Conservation (phyloP, 2,888 invertebrate genomes). For the Drosophila mulleri region DNA sequence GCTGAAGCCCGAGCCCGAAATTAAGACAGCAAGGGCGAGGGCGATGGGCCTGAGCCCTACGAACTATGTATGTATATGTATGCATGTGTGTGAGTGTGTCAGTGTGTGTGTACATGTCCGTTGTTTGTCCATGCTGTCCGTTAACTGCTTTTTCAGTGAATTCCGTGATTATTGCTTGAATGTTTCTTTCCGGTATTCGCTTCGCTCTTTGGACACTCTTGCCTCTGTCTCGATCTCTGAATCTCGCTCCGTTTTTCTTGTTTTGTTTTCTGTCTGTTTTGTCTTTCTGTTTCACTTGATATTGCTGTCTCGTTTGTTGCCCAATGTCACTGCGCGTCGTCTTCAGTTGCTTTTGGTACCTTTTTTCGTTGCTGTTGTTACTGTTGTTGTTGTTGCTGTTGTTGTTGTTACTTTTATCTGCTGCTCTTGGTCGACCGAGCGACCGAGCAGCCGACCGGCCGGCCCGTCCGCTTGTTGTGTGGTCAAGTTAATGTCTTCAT, state of each 20-base stretch:
- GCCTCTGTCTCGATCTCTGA: conserved; percentile 31
- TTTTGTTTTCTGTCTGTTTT: conserved; percentile 12
- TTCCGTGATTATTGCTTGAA: conserved; percentile 83
- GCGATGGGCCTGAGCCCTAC: conserved; percentile 14
- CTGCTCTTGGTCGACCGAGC: conserved; percentile 39
- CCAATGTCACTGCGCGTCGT: conserved; percentile 60
- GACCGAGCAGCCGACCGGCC: conserved; percentile 16
- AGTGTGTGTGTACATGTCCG: conserved; percentile 22
- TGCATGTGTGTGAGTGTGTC: neutral
- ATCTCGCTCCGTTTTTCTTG: conserved; percentile 7
- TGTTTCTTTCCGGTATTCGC: conserved; percentile 82
- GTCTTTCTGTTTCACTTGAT: conserved; percentile 20
- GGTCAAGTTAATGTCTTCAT: conserved; percentile 83
- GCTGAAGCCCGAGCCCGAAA: conserved; percentile 32
- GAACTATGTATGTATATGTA: conserved; percentile 21
- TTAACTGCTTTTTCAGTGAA: conserved; percentile 82
- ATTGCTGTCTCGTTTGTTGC: conserved; percentile 37
- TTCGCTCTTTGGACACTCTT: conserved; percentile 31
- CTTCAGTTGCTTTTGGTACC: conserved; percentile 55
- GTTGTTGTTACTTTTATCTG: conserved; percentile 51
- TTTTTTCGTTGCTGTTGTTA: conserved; percentile 41
- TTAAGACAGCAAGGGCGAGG: conserved; percentile 27
- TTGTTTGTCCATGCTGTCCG: conserved; percentile 61
- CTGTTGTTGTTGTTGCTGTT: conserved; percentile 16
- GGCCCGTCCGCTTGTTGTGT: conserved; percentile 72